phyloP scores from a whole-genome alignment of 2,797 vertebrate genomes.

The Sus cebifrons region DNA sequence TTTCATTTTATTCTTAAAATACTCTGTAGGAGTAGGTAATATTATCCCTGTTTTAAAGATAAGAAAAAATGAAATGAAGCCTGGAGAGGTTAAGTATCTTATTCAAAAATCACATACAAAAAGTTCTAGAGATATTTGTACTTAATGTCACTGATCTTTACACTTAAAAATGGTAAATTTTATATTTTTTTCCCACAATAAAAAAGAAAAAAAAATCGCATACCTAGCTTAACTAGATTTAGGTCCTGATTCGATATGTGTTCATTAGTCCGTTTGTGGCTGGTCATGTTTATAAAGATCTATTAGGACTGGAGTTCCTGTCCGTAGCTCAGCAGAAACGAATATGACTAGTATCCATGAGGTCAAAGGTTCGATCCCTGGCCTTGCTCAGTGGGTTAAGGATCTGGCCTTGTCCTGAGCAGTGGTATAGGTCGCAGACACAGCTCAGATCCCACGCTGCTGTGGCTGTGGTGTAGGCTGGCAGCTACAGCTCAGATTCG shows the following conservation, averaged over 20 bases:
- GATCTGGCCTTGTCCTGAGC: too few species aligned
- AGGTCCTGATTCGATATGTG: background rate
- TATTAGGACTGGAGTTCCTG: background rate
- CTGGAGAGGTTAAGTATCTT: constrained; percentile 22
- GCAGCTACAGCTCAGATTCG: too few species aligned
- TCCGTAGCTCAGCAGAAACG: too few species aligned
- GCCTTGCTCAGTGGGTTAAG: too few species aligned
- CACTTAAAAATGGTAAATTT: constrained; percentile 44
- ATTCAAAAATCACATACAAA: constrained; percentile 16
- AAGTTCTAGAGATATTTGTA: constrained; percentile 15
- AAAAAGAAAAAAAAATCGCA: background rate
- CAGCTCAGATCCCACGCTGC: too few species aligned
- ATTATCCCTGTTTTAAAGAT: constrained; percentile 46
- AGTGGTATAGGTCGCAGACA: too few species aligned
- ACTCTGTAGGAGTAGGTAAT: background rate
- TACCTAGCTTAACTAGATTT: constrained; percentile 26
- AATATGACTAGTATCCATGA: too few species aligned
- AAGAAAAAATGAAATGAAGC: background rate
- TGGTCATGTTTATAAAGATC: constrained; percentile 49
- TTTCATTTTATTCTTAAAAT: constrained; percentile 56
- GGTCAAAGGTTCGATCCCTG: too few species aligned
- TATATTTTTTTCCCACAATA: background rate
- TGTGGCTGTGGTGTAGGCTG: too few species aligned
- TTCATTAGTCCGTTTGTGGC: background rate
- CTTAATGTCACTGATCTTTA: constrained; percentile 34